Evolutionary conservation across 2,113 vertebrate species (phyloP).

Genomic region (Puntigrus tetrazona): DNA sequence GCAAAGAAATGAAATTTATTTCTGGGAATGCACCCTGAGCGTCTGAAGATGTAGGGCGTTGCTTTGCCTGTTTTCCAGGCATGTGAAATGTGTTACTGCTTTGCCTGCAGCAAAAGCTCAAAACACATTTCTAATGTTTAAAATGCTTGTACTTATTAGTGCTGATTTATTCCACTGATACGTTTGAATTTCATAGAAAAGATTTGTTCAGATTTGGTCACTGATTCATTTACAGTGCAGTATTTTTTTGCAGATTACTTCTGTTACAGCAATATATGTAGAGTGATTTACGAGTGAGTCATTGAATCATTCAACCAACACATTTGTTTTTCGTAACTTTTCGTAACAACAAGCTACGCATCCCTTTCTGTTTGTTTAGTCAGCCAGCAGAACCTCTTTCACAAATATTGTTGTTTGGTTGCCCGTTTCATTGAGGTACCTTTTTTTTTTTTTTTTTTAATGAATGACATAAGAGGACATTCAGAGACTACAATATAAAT

Average conservation of each 20-base stretch:
- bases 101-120: background rate
- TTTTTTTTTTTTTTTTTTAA: background rate
- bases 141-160: background rate
- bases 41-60: background rate
- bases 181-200: background rate
- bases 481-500: background rate
- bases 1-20: background rate
- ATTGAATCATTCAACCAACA: background rate
- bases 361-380: background rate
- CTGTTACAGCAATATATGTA: background rate
- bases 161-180: background rate
- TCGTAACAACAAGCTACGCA: background rate
- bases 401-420: background rate
- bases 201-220: background rate
- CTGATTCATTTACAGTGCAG: background rate
- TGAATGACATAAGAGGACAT: background rate
- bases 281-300: background rate
- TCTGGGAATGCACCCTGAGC: background rate
- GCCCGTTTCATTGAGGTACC: background rate
- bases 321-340: background rate
- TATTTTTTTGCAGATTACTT: background rate
- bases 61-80: conserved; percentile 12
- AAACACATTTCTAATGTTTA: background rate
- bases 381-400: background rate
- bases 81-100: background rate